Base-by-base conservation (phyloP, 2,888 invertebrate species). In the Scaeva pyrastri region DNA sequence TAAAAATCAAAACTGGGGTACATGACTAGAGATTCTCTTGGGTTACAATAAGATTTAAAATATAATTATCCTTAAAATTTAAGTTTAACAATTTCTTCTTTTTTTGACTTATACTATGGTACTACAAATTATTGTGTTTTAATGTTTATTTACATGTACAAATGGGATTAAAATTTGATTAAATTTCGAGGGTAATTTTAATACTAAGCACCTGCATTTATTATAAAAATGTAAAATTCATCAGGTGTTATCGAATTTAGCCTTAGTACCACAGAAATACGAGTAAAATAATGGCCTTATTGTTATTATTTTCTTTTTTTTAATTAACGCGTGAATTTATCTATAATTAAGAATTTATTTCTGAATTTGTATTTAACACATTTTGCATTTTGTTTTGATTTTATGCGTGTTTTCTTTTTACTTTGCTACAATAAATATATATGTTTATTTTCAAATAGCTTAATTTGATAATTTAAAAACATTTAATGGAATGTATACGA, bases 1-100 rank as follows among this genome's bases (percentile, higher is more conserved):
- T 86, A 85, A 85, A 86, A 82, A 86, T 86, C 74, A 86, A 82
- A 86, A 86, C 71, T 78, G 74, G 77, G 86, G 73, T 64, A 81
- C 71, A 77, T 86, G 86, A 86, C 86, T 86, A 86, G 86, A 86
- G 60, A 45, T 78, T 86, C 74, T 73, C 74, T 82, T 81, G 86
- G 71, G 74, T 48, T 78, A 77, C 73, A 78, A 71, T 78, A 48
- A 74, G 39, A 70, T 68, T 70, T 68, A 68, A 74, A 77, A 71
- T 73, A 70, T 73, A 70, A 70, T 68, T 73, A 77, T 77, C 52
- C 73, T 78, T 39, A 73, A 74, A 66, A 82, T 71, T 82, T 82
- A 86, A 70, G 19, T 48, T 64, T 31, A 48, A 66, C 26, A 31
- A 16, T 26, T 23, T 52, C 2, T 36, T 39, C n/a, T 43, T 52